These are phyloP conservation scores for Heteromyza rotundicornis DNA, from an alignment of 2,888 invertebrate species.

Conservation along the genomic window DNA sequence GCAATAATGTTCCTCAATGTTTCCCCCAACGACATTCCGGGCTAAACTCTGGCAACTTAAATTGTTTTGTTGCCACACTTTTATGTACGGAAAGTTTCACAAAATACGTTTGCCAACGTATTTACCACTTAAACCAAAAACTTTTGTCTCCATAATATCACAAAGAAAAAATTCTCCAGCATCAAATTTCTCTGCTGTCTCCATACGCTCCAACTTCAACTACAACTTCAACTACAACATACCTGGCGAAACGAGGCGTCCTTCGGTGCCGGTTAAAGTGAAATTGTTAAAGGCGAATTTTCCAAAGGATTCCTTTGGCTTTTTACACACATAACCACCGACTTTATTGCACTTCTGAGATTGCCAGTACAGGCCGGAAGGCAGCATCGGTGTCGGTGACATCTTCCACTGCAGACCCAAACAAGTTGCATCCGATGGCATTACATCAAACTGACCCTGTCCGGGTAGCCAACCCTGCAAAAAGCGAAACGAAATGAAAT, in stretches of 20 bases:
- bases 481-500: too few relatives aligned
- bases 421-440: slow-evolving; percentile 60
- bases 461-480: slow-evolving; percentile 69
- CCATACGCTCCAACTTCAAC: too few relatives aligned
- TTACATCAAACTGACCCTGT: slow-evolving; percentile 61
- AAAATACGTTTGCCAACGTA: too few relatives aligned
- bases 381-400: slow-evolving; percentile 69
- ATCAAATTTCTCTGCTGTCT: neutral
- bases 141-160: too few relatives aligned
- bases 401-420: slow-evolving; percentile 72
- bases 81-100: too few relatives aligned
- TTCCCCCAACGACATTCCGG: too few relatives aligned
- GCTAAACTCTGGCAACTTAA: too few relatives aligned
- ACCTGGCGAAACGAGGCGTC: slow-evolving; percentile 72
- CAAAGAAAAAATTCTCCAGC: neutral
- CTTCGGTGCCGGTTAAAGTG: slow-evolving; percentile 71
- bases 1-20: too few relatives aligned
- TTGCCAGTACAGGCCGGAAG: slow-evolving; percentile 77
- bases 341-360: slow-evolving; percentile 69
- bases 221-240: slow-evolving; percentile 20
- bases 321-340: slow-evolving; percentile 75
- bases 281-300: slow-evolving; percentile 63
- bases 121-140: too few relatives aligned
- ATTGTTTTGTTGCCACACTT: too few relatives aligned
- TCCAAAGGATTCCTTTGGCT: slow-evolving; percentile 53